Evolutionary conservation across 2,888 invertebrate genomes (phyloP), one percentile per base, ranked within the genome.

Genomic region (Acleris sparsana): DNA sequence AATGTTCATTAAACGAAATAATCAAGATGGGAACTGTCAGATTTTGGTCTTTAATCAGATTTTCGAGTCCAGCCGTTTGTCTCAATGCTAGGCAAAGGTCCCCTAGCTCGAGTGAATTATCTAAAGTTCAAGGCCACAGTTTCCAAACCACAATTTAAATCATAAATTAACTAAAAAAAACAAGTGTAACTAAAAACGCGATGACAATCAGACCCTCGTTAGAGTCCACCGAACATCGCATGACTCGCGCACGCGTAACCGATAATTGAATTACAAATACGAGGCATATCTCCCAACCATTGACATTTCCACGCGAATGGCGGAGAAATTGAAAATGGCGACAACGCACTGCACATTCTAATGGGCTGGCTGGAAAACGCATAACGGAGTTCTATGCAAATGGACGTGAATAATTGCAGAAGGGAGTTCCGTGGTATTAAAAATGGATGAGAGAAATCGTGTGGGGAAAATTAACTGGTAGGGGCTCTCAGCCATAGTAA

Each of bases 321-420:
- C 69, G 73, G 77, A 79, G 84, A 86, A 87, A 86, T 82, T 86
- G 87, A 89, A 89, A 89, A 39, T 33, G 33, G 33, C 74, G 78
- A 80, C 83, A 84, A 82, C 82, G 86, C 71, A 70, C 22, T 44
- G 20, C 46, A 3, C 57, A 57, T 57, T 17, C 22, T 43, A 16
- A 55, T 43, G 46, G 46, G n/a, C 6, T 20, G 18, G 43, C 18
- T 53, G 20, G 55, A 55, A 53, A 53, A 55, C 55, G 43, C 7
- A 20, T 55, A 55, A 9, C 33, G 6, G 17, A 9, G 53, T 17
- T 4, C 29, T n/a, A 48, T 48, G 55, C 53, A 13, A 46, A 18
- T 39, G 22, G 55, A 4, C 16, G 43, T 22, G 5, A 55, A 43
- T 43, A 20, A 43, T 16, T 43, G 55, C 55, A 39, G 53, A 49